phyloP scores from a whole-genome alignment of 1,140 invertebrate species.

The Drosophila varians region DNA sequence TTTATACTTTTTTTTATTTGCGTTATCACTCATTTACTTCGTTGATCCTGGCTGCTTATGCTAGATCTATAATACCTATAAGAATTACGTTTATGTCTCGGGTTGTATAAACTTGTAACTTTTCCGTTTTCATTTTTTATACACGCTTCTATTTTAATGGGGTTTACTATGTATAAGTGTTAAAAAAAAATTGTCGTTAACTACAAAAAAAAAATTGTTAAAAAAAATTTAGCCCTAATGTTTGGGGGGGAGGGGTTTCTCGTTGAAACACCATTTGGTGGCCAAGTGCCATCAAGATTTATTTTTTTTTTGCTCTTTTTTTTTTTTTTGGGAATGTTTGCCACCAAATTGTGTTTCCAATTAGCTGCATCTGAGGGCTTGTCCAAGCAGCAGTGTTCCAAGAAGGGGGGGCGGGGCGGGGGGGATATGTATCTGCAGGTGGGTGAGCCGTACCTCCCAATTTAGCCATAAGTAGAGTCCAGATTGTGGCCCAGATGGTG shows the following conservation, averaged over 20 bases:
- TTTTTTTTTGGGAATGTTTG: neutral
- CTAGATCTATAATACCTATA: constrained; percentile 49
- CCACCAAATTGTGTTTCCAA: neutral
- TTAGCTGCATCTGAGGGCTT: neutral
- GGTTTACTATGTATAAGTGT: constrained; percentile 25
- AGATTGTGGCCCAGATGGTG: constrained; percentile 21
- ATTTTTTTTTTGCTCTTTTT: neutral
- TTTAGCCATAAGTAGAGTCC: constrained; percentile 26
- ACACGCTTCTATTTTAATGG: constrained; percentile 19
- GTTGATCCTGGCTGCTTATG: constrained; percentile 81
- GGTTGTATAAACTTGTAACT: constrained; percentile 27
- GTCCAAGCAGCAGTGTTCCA: neutral
- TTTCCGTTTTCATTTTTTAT: constrained; percentile 7
- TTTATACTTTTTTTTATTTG: constrained; percentile 20
- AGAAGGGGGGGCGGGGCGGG: too few species aligned
- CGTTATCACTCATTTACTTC: constrained; percentile 82
- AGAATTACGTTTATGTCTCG: constrained; percentile 35
- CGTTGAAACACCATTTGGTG: neutral
- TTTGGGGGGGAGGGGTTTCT: too few species aligned
- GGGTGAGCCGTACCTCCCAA: neutral
- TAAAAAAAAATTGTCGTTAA: constrained; percentile 60
- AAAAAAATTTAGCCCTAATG: constrained; percentile 26
- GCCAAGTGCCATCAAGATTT: neutral
- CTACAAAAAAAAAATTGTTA: constrained; percentile 54
- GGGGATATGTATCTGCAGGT: constrained; percentile 54